Base-by-base conservation (phyloP, 2,888 invertebrate species). In the Cantharis flavilabris region DNA sequence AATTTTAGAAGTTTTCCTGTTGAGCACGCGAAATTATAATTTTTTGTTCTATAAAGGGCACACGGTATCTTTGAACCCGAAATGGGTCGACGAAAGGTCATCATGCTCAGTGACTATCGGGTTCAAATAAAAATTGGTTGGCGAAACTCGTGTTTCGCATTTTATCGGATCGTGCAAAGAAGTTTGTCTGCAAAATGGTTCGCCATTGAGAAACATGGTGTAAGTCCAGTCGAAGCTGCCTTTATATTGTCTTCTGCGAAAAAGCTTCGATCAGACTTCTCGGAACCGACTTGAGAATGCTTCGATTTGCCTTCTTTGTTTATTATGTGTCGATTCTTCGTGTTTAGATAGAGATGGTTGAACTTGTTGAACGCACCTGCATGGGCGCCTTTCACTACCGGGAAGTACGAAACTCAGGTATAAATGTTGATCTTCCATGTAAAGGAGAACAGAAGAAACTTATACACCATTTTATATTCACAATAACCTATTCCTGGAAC, bases 231-330 rank as follows among this genome's bases (percentile, higher is more conserved):
- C 49, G 49, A 70, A 62, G 70, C 74, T 62, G 26, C 18, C 14
- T 72, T 63, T 64, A 28, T 71, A 79, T 80, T 79, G 79, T 73
- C 75, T 86, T 86, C 85, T 82, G 85, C 85, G 86, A 86, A 86
- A 83, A 81, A 82, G 79, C 85, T 80, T 83, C 84, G 84, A 86
- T 86, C 86, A 85, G 84, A 84, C 86, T 87, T 87, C 87, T 83
- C 79, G 84, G 87, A 87, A 87, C 83, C 84, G 76, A 74, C 73
- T 73, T 70, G n/a, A 76, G 64, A 67, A 73, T 78, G 73, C 75
- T 69, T 72, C 62, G 49, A 30, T 28, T 26, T 72, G 28, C 71
- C 28, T 72, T 73, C 72, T 72, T 74, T 76, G 75, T 69, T 79
- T 77, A 20, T 28, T 62, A 23, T 26, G 18, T 49, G 26, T 70